Conservation (phyloP, 2,888 invertebrate species). For the Hipparchia semele region DNA sequence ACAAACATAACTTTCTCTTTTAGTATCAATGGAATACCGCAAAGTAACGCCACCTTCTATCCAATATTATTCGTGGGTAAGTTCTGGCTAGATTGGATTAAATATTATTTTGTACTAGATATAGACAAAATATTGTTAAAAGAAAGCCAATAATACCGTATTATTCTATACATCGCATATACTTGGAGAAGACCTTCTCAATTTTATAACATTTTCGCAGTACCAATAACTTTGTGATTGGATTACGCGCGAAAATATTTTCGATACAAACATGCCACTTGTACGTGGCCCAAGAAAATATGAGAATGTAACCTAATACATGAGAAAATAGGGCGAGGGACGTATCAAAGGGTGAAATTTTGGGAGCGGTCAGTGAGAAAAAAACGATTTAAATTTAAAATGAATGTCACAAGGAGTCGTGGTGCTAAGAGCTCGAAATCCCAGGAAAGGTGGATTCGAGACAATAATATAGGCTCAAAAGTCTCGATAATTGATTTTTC, state of each 20-base stretch:
- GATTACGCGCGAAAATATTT: constrained; percentile 29
- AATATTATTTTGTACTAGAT: background rate
- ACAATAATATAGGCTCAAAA: no score
- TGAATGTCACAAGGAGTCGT: no score
- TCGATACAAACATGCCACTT: constrained; percentile 24
- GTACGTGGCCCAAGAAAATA: constrained; percentile 24
- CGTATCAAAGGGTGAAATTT: constrained; percentile 2
- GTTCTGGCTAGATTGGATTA: background rate
- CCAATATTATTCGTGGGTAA: no score
- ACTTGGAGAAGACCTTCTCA: constrained; percentile 14
- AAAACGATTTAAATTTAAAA: background rate
- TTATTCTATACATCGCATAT: background rate
- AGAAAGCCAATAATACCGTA: constrained; percentile 1
- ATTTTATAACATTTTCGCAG: constrained; percentile 24
- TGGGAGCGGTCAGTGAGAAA: background rate
- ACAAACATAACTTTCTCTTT: no score
- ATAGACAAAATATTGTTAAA: background rate
- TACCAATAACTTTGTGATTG: constrained; percentile 30
- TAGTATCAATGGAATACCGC: no score
- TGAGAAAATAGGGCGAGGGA: background rate
- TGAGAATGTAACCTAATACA: constrained; percentile 25
- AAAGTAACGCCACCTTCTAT: no score
- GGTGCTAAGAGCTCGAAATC: no score
- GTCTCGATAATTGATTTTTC: no score
- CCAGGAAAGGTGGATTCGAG: no score